These are phyloP conservation scores for Gopherus evgoodei DNA, from an alignment of 2,113 vertebrate species.

Conservation along the genomic window DNA sequence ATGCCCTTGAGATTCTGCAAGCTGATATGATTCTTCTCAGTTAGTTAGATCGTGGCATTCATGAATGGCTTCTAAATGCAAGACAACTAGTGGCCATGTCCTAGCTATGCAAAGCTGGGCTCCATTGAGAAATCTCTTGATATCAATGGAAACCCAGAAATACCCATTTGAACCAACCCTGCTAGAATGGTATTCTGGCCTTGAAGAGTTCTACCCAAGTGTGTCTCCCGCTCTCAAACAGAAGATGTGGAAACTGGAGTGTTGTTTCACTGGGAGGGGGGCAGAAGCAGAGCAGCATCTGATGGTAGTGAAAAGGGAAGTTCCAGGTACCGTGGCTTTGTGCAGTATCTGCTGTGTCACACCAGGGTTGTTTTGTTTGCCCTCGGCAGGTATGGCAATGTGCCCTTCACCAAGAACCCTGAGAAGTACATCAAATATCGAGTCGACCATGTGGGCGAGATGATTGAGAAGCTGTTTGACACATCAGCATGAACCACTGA, in stretches of 20 bases:
- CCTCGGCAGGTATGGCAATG: conserved; percentile 85
- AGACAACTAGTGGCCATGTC: not conserved
- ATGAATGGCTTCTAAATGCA: not conserved
- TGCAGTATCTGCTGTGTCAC: not conserved
- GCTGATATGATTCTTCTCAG: not conserved
- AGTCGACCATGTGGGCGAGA: conserved; percentile 94
- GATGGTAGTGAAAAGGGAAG: not conserved
- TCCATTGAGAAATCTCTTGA: not conserved
- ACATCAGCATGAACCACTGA: conserved; percentile 87
- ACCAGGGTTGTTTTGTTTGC: not conserved
- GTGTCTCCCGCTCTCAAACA: fast-evolving
- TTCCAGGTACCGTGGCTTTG: not conserved
- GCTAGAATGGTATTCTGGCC: not conserved
- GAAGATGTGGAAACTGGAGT: not conserved
- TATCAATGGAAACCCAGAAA: not conserved
- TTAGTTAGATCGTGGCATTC: not conserved
- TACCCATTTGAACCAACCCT: not conserved
- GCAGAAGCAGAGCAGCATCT: not conserved
- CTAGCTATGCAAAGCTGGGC: not conserved
- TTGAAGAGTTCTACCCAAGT: not conserved
- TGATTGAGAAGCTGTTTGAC: conserved; percentile 97
- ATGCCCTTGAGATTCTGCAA: not conserved
- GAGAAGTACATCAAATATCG: conserved; percentile 97
- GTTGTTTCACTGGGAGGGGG: not conserved
- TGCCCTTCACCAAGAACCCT: conserved; percentile 96